A percentile compares a stretch with the other conserved stretches of the same genome.
These are phyloP conservation scores for Belonocnema kinseyi DNA, from an alignment of 1,140 invertebrate species.

Conservation along the genomic window DNA sequence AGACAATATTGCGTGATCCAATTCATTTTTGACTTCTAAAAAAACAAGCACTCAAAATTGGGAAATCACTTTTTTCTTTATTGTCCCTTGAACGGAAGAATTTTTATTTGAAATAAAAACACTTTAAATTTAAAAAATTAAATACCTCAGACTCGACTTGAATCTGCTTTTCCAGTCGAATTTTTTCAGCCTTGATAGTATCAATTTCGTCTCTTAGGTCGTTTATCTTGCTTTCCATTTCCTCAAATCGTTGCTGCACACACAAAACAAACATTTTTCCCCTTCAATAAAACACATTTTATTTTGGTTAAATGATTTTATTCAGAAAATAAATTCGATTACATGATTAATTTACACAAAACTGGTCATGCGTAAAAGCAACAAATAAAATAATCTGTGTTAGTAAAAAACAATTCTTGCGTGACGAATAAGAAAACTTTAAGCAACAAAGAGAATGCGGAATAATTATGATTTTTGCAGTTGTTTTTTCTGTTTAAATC, in stretches of 20 bases:
- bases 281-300: constrained; percentile 61
- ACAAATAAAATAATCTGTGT: constrained; percentile 24
- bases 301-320: constrained; percentile 55
- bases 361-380: constrained; percentile 14
- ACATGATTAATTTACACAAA: constrained; percentile 38
- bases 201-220: constrained; percentile 69
- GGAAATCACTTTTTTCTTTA: too few relatives aligned
- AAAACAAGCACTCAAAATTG: too few relatives aligned
- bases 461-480: too few relatives aligned
- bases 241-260: constrained; percentile 72
- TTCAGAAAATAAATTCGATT: constrained; percentile 46
- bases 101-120: neutral
- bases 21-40: too few relatives aligned
- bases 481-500: too few relatives aligned
- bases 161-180: constrained; percentile 66
- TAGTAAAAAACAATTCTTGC: constrained; percentile 29
- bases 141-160: constrained; percentile 68
- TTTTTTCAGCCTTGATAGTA: constrained; percentile 68
- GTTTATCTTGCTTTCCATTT: constrained; percentile 72
- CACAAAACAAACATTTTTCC: constrained; percentile 61
- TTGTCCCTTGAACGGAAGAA: too few relatives aligned
- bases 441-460: too few relatives aligned
- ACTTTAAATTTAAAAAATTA: constrained; percentile 28
- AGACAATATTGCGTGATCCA: neutral
- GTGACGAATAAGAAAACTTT: too few relatives aligned